Evolutionary conservation across 1,140 invertebrate species (phyloP).

Genomic region (Scaptomyza hsui): DNA sequence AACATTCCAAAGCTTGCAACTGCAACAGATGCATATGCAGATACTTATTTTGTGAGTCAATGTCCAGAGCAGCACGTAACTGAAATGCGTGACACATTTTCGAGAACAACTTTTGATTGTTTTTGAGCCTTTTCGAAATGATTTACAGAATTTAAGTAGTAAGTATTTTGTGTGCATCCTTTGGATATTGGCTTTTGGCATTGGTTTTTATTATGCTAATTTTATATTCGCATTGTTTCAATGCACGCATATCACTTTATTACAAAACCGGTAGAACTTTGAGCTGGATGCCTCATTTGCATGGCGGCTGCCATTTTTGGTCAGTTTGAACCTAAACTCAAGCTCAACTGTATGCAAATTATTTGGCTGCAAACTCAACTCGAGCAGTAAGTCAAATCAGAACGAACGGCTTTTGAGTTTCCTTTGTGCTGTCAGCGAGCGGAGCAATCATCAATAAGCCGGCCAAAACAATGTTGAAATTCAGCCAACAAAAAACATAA

Average conservation of each 20-base stretch:
- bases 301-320: constrained; percentile 78
- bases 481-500: constrained; percentile 31
- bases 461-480: constrained; percentile 74
- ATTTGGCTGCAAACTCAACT: constrained; percentile 65
- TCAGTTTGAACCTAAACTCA: constrained; percentile 54
- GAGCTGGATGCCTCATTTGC: constrained; percentile 58
- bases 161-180: constrained; percentile 28
- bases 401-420: constrained; percentile 62
- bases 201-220: constrained; percentile 82
- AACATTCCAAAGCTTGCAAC: constrained; percentile 29
- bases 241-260: constrained; percentile 79
- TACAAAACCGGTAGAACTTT: constrained; percentile 35
- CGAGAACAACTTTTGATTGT: not conserved
- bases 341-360: constrained; percentile 76
- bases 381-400: constrained; percentile 80
- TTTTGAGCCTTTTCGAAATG: constrained; percentile 39
- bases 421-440: constrained; percentile 76
- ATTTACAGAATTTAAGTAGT: constrained; percentile 44
- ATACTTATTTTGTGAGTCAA: constrained; percentile 38
- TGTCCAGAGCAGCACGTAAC: constrained; percentile 60
- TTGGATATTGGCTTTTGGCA: too few species aligned
- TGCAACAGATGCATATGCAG: not conserved
- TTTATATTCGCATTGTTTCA: constrained; percentile 76
- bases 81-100: constrained; percentile 68
- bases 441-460: constrained; percentile 78